phyloP scores from a whole-genome alignment of 2,888 invertebrate genomes.

The Aspidiotus destructor region DNA sequence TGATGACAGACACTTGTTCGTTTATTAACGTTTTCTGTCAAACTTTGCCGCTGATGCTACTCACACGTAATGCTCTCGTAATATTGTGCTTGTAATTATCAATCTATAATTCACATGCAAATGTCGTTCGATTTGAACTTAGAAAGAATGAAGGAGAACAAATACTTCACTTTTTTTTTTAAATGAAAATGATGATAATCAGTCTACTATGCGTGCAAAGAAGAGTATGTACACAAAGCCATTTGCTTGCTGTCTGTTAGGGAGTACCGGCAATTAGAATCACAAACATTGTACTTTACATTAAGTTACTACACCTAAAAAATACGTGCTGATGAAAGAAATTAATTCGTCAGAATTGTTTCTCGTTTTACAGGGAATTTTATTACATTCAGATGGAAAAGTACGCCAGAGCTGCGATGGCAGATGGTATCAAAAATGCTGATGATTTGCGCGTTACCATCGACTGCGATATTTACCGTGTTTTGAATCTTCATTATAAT shows the following conservation, averaged over 20 bases:
- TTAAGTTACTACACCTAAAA: too few relatives aligned
- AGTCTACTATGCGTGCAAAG: background rate
- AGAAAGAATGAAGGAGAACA: background rate
- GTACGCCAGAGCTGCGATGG: constrained; percentile 94
- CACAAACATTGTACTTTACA: too few relatives aligned
- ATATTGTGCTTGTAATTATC: constrained; percentile 1
- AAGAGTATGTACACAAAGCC: background rate
- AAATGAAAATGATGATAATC: background rate
- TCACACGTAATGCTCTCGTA: background rate
- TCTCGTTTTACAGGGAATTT: constrained; percentile 73
- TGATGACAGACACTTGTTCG: constrained; percentile 10
- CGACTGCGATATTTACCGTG: constrained; percentile 95
- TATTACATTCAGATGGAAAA: constrained; percentile 99
- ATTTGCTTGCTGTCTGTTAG: too few relatives aligned
- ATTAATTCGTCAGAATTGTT: constrained; percentile 6
- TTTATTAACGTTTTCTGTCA: constrained; percentile 15
- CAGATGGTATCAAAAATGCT: constrained; percentile 85
- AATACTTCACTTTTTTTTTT: constrained; percentile 5
- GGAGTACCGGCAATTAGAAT: too few relatives aligned
- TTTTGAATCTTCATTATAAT: constrained; percentile 97
- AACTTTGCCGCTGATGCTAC: constrained; percentile 14
- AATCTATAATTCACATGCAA: constrained; percentile 2
- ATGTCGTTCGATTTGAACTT: background rate
- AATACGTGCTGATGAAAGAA: too few relatives aligned
- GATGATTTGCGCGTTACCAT: constrained; percentile 89